Base-by-base conservation (phyloP, 1,140 invertebrate species). In the Nephotettix cincticeps region DNA sequence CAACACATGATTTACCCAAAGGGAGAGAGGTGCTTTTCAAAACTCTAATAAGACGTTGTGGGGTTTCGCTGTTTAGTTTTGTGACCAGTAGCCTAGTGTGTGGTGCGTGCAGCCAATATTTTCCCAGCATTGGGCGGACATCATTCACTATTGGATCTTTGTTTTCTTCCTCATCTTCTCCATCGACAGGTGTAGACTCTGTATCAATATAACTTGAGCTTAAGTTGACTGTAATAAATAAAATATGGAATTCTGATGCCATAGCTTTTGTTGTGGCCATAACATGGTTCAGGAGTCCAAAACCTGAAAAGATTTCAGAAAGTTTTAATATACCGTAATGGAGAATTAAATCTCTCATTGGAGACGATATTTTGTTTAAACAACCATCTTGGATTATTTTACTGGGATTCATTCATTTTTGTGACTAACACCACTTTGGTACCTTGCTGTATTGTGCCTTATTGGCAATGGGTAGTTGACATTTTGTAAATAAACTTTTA, bases 51-150 rank as follows among this genome's bases (percentile, higher is more conserved):
- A 40, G 23, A 23, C 64, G 1, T n/a, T 67, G 32, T 13, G 32
- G n/a, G 13, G 32, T 19, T 43, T 40, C 23, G 13, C 17, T 27
- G 64, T 67, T 43, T n/a, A 67, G 32, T 28, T 25, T 63, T 11
- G 28, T 70, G 13, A 73, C 23, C n/a, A 64, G 36, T 14, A 76
- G 40, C 27, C 75, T 58, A 6, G 69, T 71, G 23, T 73, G 71
- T 0, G 69, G 68, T 25, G 75, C 69, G 67, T 76, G 75, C n/a
- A 70, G 23, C 75, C 75, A 76, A 66, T 74, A 75, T 66, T 74
- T 76, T 11, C 75, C 75, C 9, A 76, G 61, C 47, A 70, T 54
- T 1, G 75, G 74, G 29, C 73, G 72, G 1, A 71, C 32, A 67
- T 75, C 36, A n/a, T 36, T 63, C 19, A 54, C 21, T 43, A 19